Percentiles rank a stretch among this genome's conserved stretches.
These are phyloP conservation scores for Campoletis sonorensis DNA, from an alignment of 1,140 invertebrate genomes.

Conservation along the genomic window DNA sequence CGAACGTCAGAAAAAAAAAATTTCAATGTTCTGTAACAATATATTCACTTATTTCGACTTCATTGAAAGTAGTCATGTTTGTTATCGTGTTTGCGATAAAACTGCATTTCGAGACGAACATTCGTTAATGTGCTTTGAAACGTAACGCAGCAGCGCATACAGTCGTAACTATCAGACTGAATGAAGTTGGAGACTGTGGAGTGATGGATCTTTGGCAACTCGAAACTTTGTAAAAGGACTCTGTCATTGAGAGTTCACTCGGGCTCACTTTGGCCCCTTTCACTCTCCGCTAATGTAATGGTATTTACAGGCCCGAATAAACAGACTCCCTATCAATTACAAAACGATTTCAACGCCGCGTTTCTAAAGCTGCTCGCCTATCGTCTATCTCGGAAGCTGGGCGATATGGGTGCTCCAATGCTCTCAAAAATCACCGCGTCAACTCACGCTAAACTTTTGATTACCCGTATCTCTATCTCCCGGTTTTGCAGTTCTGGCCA, in stretches of 20 bases:
- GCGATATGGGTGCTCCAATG: constrained; percentile 12
- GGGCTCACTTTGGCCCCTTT: not conserved
- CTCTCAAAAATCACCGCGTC: constrained; percentile 44
- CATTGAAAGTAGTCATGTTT: no score
- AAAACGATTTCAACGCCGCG: constrained; percentile 60
- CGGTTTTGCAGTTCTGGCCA: constrained; percentile 53
- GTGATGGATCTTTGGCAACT: not conserved
- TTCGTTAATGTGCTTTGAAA: not conserved
- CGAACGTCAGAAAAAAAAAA: no score
- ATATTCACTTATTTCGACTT: no score
- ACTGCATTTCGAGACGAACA: not conserved
- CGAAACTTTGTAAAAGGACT: not conserved
- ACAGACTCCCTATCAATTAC: constrained; percentile 68
- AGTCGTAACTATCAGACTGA: not conserved
- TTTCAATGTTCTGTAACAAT: no score
- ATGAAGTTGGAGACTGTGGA: constrained; percentile 2
- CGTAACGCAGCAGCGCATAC: not conserved
- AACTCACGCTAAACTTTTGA: constrained; percentile 68
- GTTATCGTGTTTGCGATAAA: no score
- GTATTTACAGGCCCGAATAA: constrained; percentile 69
- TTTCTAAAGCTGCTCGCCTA: constrained; percentile 36
- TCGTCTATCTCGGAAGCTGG: not conserved
- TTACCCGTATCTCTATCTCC: constrained; percentile 68
- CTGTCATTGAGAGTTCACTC: constrained; percentile 7
- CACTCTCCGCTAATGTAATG: constrained; percentile 63